Percentiles rank a stretch among this genome's conserved stretches.
These are phyloP conservation scores for Drosophila navojoa DNA, from an alignment of 1,140 invertebrate genomes.

Conservation along the genomic window DNA sequence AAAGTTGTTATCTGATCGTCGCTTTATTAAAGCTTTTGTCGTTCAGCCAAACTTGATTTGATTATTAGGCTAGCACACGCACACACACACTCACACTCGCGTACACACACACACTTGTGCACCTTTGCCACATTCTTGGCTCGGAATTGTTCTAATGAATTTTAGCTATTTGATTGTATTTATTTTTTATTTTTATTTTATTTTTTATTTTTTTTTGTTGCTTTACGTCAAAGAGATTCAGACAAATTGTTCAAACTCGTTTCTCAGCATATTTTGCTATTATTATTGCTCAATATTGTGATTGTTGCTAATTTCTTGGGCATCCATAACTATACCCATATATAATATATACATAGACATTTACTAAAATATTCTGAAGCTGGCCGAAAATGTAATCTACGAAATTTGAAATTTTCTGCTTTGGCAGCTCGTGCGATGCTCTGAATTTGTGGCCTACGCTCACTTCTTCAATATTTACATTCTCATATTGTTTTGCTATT, in stretches of 20 bases:
- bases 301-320: slow-evolving; percentile 43
- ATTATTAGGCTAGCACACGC: slow-evolving; percentile 63
- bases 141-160: slow-evolving; percentile 81
- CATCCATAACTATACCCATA: neutral
- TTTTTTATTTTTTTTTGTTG: slow-evolving; percentile 10
- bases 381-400: slow-evolving; percentile 9
- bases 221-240: slow-evolving; percentile 51
- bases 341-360: neutral
- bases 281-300: slow-evolving; percentile 58
- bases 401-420: neutral
- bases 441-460: slow-evolving; percentile 35
- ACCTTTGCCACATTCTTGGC: slow-evolving; percentile 69
- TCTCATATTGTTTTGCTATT: slow-evolving; percentile 38
- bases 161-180: slow-evolving; percentile 53
- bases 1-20: slow-evolving; percentile 73
- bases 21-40: slow-evolving; percentile 78
- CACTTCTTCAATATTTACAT: slow-evolving; percentile 37
- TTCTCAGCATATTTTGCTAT: slow-evolving; percentile 53
- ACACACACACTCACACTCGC: neutral
- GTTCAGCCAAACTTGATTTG: slow-evolving; percentile 76
- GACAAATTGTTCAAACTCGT: slow-evolving; percentile 71
- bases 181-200: neutral
- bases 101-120: neutral
- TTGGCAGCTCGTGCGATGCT: slow-evolving; percentile 19
- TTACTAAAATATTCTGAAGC: neutral